A percentile compares a stretch with the other conserved stretches of the same genome.
phyloP scores from a whole-genome alignment of 2,113 vertebrate species.

The Ceyx margarethae region DNA sequence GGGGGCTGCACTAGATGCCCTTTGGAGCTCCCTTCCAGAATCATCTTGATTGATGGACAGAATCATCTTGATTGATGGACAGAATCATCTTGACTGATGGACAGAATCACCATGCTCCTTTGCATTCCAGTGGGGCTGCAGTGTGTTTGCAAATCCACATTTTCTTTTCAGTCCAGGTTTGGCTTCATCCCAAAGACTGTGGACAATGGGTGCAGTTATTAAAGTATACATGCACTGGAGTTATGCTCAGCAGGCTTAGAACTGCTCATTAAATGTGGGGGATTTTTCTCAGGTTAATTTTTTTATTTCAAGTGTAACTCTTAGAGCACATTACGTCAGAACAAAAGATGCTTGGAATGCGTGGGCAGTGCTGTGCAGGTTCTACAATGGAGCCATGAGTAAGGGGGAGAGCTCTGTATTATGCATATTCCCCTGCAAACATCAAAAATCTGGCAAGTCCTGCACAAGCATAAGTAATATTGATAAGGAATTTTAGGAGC shows the following conservation, averaged over 20 bases:
- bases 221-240: neutral
- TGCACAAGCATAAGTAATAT: conserved; percentile 7
- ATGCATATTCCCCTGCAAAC: neutral
- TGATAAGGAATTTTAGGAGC: conserved; percentile 16
- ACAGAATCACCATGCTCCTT: neutral
- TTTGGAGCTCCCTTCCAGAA: no score
- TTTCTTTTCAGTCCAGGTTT: neutral
- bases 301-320: neutral
- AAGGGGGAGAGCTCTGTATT: neutral
- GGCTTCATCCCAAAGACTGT: neutral
- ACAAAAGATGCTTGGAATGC: neutral
- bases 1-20: no score
- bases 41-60: no score
- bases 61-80: no score
- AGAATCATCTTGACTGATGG: neutral
- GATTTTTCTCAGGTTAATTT: neutral
- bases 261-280: neutral
- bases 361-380: neutral
- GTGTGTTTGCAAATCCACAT: neutral
- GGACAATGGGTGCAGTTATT: neutral
- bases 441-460: conserved; percentile 18
- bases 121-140: neutral
- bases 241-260: neutral
- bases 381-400: neutral
- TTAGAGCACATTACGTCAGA: neutral